Evolutionary conservation across 2,797 vertebrate genomes (phyloP).

Genomic region (Alca torda): DNA sequence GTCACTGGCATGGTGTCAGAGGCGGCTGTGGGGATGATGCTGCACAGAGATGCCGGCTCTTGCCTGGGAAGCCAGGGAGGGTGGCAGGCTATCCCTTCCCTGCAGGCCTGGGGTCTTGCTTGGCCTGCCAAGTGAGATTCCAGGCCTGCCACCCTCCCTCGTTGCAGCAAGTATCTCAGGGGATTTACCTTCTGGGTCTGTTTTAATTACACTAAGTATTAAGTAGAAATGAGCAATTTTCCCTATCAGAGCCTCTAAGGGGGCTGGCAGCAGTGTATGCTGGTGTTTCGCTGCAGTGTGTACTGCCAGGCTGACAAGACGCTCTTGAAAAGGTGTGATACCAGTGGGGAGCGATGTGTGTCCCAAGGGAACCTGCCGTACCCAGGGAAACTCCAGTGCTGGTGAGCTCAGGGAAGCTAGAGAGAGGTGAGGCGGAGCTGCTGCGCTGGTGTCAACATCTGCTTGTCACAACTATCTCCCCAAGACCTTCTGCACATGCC

Average conservation of each 20-base stretch:
- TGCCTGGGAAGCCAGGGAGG: neutral
- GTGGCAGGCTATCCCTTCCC: neutral
- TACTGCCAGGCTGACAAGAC: accelerated
- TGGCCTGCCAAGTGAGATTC: no score
- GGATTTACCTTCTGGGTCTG: neutral
- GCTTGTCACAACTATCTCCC: neutral
- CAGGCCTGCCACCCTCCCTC: neutral
- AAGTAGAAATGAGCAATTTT: neutral
- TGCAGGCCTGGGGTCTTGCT: neutral
- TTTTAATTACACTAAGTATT: neutral
- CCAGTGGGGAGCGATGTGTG: accelerated
- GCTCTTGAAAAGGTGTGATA: neutral
- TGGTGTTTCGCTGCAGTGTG: accelerated
- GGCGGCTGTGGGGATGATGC: neutral
- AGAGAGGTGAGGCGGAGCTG: neutral
- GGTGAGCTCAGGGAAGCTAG: neutral
- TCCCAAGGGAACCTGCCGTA: accelerated
- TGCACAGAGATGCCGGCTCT: neutral
- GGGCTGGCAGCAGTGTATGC: neutral
- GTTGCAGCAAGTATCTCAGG: accelerated
- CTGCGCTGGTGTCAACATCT: neutral
- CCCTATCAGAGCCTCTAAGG: neutral
- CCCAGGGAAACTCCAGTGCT: neutral
- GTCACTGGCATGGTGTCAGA: accelerated
- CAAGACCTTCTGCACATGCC: neutral